A percentile compares a stretch with the other conserved stretches of the same genome.
phyloP scores from a whole-genome alignment of 2,888 invertebrate species.

The Tiliacea aurago region DNA sequence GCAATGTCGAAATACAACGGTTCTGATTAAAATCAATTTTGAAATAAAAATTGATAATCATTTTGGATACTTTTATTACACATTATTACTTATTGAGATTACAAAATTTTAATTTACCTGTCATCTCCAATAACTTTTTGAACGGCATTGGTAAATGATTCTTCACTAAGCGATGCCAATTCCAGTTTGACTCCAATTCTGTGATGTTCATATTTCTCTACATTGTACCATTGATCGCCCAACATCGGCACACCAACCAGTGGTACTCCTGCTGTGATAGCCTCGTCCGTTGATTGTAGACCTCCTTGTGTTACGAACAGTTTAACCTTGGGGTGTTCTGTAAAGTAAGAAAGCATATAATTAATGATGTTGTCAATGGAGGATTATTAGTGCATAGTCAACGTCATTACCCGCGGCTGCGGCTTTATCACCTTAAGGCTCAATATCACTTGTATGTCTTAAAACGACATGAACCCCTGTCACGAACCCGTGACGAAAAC shows the following conservation, averaged over 20 bases:
- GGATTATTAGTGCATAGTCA: neutral
- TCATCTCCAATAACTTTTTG: slow-evolving; percentile 68
- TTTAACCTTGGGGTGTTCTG: slow-evolving; percentile 78
- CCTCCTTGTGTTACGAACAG: slow-evolving; percentile 88
- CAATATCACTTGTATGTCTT: neutral
- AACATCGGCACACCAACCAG: slow-evolving; percentile 83
- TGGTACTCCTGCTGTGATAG: slow-evolving; percentile 82
- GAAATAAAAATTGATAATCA: too few relatives aligned
- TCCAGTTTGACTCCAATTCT: slow-evolving; percentile 74
- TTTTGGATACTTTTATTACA: too few relatives aligned
- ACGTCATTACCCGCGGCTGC: neutral
- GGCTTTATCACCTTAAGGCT: neutral
- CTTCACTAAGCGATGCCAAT: slow-evolving; percentile 70
- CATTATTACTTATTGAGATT: neutral
- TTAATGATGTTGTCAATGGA: neutral
- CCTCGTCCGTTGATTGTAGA: slow-evolving; percentile 86
- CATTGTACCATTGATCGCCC: slow-evolving; percentile 84
- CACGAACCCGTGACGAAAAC: neutral
- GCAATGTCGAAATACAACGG: too few relatives aligned
- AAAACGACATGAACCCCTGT: neutral
- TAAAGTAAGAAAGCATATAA: neutral
- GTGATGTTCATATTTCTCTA: slow-evolving; percentile 73
- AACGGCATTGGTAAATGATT: slow-evolving; percentile 70
- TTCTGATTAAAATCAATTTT: too few relatives aligned
- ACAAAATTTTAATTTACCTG: slow-evolving; percentile 64